A percentile compares a stretch with the other conserved stretches of the same genome.
Conservation (phyloP, 2,797 vertebrate genomes). For the Pelochelys cantorii region DNA sequence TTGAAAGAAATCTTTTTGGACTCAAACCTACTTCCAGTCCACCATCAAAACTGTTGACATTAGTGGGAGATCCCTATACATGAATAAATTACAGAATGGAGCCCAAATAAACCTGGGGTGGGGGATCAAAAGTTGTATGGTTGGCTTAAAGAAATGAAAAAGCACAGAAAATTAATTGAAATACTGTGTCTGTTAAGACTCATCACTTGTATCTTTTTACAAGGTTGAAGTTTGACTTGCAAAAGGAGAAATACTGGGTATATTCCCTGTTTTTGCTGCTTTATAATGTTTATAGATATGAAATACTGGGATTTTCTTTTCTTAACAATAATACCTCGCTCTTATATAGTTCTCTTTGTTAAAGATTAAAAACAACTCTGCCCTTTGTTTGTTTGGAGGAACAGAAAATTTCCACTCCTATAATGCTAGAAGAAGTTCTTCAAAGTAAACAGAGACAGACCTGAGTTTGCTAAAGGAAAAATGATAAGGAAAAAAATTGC, state of each 20-base stretch:
- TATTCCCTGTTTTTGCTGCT: not conserved
- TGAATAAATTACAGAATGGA: not conserved
- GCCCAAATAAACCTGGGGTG: not conserved
- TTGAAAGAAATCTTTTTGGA: conserved; percentile 33
- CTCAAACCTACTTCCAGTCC: conserved; percentile 6
- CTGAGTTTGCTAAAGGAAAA: not conserved
- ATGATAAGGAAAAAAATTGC: not conserved
- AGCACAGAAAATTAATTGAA: not conserved
- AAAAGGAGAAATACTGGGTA: not conserved
- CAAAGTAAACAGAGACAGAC: not conserved
- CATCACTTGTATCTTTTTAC: not conserved
- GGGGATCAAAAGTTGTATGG: not conserved
- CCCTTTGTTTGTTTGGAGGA: not conserved
- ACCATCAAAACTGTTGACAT: conserved; percentile 26
- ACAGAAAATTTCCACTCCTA: not conserved
- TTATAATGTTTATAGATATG: not conserved
- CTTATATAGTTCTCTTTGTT: not conserved
- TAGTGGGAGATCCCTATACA: not conserved
- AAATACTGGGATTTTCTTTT: not conserved
- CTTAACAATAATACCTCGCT: not conserved
- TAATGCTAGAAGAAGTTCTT: conserved; percentile 2
- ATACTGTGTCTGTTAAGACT: not conserved
- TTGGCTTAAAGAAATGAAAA: not conserved
- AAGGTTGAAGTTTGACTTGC: not conserved
- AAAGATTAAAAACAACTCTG: not conserved